phyloP scores from a whole-genome alignment of 2,113 vertebrate genomes.

The Turnix velox region DNA sequence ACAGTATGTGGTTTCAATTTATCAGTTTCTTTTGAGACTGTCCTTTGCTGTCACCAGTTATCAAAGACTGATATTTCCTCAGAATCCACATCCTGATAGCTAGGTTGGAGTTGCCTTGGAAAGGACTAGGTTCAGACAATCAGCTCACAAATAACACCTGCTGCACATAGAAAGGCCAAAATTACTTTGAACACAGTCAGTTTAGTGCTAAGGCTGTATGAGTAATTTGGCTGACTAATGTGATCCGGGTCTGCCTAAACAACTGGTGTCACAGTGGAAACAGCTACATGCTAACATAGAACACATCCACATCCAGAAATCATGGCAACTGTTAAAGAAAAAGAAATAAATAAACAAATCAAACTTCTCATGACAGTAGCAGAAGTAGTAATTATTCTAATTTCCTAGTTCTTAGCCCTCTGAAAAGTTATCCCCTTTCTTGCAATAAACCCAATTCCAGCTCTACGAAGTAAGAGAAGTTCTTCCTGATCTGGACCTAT shows the following conservation, averaged over 20 bases:
- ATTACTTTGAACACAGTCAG: background rate
- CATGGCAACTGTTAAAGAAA: background rate
- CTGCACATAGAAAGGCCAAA: background rate
- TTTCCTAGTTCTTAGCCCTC: background rate
- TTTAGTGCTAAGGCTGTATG: background rate
- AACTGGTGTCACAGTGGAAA: fast-evolving
- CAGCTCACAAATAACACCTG: background rate
- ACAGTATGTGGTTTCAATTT: background rate
- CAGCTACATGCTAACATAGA: background rate
- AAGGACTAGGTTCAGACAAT: background rate
- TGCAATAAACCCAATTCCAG: background rate
- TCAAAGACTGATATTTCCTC: background rate
- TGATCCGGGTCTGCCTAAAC: background rate
- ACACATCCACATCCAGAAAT: background rate
- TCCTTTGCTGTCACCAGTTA: background rate
- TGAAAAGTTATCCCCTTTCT: background rate
- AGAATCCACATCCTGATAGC: background rate
- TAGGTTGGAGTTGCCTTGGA: background rate
- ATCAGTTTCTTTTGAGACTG: background rate
- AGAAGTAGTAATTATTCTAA: background rate
- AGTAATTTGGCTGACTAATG: background rate
- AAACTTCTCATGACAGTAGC: background rate
- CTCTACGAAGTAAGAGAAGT: background rate
- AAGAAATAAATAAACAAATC: background rate
- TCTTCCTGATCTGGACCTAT: background rate